Percentiles rank a stretch among this genome's conserved stretches.
phyloP scores from a whole-genome alignment of 2,113 vertebrate genomes.

The Equus przewalskii region DNA sequence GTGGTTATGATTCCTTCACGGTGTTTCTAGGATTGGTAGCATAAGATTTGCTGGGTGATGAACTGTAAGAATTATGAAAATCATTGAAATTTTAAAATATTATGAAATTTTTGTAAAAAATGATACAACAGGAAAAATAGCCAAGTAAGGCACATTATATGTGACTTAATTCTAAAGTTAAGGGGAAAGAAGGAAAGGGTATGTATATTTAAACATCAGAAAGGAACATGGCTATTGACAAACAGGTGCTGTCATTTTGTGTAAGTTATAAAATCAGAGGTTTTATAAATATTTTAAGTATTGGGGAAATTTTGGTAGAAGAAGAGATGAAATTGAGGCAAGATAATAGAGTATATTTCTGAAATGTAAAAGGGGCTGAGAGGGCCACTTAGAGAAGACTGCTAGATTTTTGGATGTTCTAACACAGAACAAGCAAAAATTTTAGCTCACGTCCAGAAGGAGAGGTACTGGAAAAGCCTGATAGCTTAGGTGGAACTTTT shows the following conservation, averaged over 20 bases:
- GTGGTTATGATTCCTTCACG: not conserved
- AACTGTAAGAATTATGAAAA: conserved; percentile 34
- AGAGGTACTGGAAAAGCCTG: not conserved
- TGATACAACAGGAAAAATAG: conserved; percentile 28
- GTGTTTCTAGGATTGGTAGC: not conserved
- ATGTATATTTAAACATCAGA: not conserved
- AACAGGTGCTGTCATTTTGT: not conserved
- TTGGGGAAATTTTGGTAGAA: not conserved
- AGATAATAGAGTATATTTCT: not conserved
- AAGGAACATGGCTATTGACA: not conserved
- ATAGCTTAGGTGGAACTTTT: not conserved
- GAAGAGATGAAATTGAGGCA: not conserved
- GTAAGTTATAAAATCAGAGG: not conserved
- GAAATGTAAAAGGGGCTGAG: not conserved
- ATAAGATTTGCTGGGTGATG: not conserved
- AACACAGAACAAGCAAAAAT: not conserved
- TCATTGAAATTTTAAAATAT: conserved; percentile 13
- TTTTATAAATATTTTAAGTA: not conserved
- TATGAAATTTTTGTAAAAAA: not conserved
- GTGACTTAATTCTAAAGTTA: not conserved
- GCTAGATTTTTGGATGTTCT: not conserved
- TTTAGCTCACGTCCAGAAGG: not conserved
- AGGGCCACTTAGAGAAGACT: not conserved
- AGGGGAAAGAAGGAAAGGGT: not conserved
- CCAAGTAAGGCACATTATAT: not conserved